Conservation (phyloP, 2,113 vertebrate genomes). For the Planiliza haematocheilus region DNA sequence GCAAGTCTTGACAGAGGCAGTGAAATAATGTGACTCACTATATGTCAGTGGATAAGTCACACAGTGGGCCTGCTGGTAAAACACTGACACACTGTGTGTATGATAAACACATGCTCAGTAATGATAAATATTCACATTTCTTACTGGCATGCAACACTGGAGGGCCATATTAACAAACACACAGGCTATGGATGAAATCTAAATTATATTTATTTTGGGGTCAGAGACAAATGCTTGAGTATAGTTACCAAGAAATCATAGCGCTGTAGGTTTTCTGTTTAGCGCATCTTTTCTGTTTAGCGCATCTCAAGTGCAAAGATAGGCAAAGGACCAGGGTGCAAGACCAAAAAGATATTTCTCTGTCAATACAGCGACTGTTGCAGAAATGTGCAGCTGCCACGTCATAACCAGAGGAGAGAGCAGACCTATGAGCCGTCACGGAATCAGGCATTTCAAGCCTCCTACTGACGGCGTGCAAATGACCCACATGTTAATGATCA, state of each 20-base stretch:
- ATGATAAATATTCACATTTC: neutral
- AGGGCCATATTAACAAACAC: neutral
- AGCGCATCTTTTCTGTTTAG: neutral
- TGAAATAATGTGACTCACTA: constrained; percentile 9
- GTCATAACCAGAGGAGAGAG: constrained; percentile 10
- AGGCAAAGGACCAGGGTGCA: neutral
- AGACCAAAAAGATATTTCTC: neutral
- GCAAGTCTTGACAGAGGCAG: neutral
- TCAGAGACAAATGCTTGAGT: too few relatives aligned
- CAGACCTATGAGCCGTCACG: neutral
- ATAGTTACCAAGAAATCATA: too few relatives aligned
- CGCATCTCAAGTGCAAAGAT: neutral
- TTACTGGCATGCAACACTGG: neutral
- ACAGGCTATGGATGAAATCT: neutral
- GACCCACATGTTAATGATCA: constrained; percentile 47
- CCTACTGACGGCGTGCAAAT: neutral
- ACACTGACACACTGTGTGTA: neutral
- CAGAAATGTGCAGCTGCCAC: neutral
- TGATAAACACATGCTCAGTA: constrained; percentile 3
- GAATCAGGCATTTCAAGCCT: neutral
- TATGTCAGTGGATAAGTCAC: neutral
- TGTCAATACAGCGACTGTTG: neutral
- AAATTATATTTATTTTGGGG: neutral
- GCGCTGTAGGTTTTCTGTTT: neutral
- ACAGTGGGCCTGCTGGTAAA: neutral